Percentiles rank a stretch among this genome's conserved stretches.
These are phyloP conservation scores for Lasioglossum leucozonium DNA, from an alignment of 2,888 invertebrate species.

Conservation along the genomic window DNA sequence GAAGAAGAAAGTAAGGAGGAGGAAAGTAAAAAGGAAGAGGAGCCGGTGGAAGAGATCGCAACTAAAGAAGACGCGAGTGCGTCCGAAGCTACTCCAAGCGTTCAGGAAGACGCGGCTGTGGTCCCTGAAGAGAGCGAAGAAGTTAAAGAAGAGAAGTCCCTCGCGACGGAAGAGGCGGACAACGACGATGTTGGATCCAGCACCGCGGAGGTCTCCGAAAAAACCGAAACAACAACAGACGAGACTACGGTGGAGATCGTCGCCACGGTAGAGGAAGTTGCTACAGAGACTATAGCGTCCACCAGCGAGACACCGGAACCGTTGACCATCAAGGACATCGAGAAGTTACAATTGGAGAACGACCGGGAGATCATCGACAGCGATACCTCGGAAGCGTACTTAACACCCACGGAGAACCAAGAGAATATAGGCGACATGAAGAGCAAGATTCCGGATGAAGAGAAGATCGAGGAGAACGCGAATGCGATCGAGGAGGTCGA, in stretches of 20 bases:
- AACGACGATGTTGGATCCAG: slow-evolving; percentile 44
- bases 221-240: slow-evolving; percentile 33
- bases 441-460: slow-evolving; percentile 64
- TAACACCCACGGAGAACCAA: slow-evolving; percentile 88
- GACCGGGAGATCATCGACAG: slow-evolving; percentile 88
- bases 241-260: slow-evolving; percentile 34
- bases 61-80: slow-evolving; percentile 31
- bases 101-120: slow-evolving; percentile 49
- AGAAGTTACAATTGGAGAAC: slow-evolving; percentile 71
- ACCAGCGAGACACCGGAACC: slow-evolving; percentile 53
- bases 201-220: slow-evolving; percentile 37
- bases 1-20: slow-evolving; percentile 68
- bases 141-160: slow-evolving; percentile 54
- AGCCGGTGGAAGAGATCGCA: slow-evolving; percentile 64
- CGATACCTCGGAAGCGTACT: slow-evolving; percentile 89
- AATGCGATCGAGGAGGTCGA: slow-evolving; percentile 63
- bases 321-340: slow-evolving; percentile 62
- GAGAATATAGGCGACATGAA: slow-evolving; percentile 70
- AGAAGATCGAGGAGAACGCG: slow-evolving; percentile 71
- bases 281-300: slow-evolving; percentile 45
- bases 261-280: slow-evolving; percentile 39
- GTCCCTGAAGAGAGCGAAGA: slow-evolving; percentile 41
- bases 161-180: slow-evolving; percentile 32
- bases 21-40: slow-evolving; percentile 6
- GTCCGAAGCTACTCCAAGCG: neutral